Base-by-base conservation (phyloP, 2,888 invertebrate genomes). In the Dryocosmus kuriphilus region DNA sequence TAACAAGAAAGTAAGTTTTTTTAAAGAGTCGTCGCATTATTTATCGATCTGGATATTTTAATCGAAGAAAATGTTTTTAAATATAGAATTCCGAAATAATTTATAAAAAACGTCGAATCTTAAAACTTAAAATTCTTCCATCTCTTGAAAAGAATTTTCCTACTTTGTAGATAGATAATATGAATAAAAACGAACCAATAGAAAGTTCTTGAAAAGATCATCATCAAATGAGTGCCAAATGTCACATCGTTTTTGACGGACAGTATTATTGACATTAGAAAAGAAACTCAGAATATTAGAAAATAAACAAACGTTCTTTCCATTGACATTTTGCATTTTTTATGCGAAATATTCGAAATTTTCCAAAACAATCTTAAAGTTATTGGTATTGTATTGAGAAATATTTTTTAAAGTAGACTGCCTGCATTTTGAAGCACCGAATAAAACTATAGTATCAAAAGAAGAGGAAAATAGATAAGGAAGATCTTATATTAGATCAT, bases 211-310 rank as follows among this genome's bases (percentile, higher is more conserved):
- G n/a, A 55, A 1, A 71, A 55, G n/a, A 46, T 51, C 46, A 71
- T 51, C 46, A 51, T 30, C 46, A n/a, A 30, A 71, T n/a, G 71
- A 71, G 71, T 71, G 71, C 71, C 71, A 71, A 71, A 71, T 71
- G 32, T 55, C 51, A 55, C 30, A 32, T 71, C 71, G 71, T 51
- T 55, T 71, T 32, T 32, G 14, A 71, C 6, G 11, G 19, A 55
- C 71, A 51, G 67, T 67, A 67, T 55, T 71, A 55, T 67, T 46
- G 30, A 46, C 14, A 51, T 41, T 41, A 65, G 16, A 41, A 19
- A 22, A 24, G 30, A 51, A 71, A n/a, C 51, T 71, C 51, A 55
- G 51, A 46, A n/a, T 22, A 32, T 55, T 71, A 51, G n/a, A 22
- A n/a, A 51, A 71, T 8, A 11, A 71, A 71, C 30, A 55, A 71